These are phyloP conservation scores for Clarias laeviceps DNA, from an alignment of 2,797 vertebrate genomes.

Conservation along the genomic window DNA sequence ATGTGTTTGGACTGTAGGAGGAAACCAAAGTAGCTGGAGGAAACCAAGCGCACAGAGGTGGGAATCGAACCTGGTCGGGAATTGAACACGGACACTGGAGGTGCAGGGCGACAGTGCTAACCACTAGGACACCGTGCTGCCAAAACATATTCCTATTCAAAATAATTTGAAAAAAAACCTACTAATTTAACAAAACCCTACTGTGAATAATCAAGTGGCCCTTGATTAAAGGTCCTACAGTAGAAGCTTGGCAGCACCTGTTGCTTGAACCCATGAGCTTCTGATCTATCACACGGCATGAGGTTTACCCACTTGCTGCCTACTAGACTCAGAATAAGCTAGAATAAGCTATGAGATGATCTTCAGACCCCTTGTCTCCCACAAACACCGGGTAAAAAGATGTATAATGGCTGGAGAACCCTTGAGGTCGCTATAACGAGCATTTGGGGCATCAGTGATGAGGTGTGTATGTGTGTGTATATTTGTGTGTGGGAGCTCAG, in stretches of 20 bases:
- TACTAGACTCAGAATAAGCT: neutral
- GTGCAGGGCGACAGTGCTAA: too few relatives aligned
- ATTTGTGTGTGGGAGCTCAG: slow-evolving; percentile 17
- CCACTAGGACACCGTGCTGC: too few relatives aligned
- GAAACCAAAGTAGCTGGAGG: too few relatives aligned
- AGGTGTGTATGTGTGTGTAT: slow-evolving; percentile 5
- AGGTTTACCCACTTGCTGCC: neutral
- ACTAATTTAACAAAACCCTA: neutral
- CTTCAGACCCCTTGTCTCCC: neutral
- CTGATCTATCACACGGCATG: neutral
- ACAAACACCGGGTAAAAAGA: slow-evolving; percentile 28
- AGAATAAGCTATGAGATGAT: neutral
- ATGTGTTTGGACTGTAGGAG: too few relatives aligned
- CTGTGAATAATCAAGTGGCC: neutral
- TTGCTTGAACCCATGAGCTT: too few relatives aligned
- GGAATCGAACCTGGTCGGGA: too few relatives aligned
- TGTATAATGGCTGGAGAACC: neutral
- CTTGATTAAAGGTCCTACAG: neutral
- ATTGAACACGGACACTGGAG: too few relatives aligned
- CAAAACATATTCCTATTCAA: neutral
- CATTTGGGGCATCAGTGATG: neutral
- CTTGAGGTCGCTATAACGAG: slow-evolving; percentile 35
- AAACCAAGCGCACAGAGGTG: too few relatives aligned
- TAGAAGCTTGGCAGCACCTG: too few relatives aligned
- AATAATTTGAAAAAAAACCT: neutral